These are phyloP conservation scores for Oceanites oceanicus DNA, from an alignment of 2,113 vertebrate species.

Conservation along the genomic window DNA sequence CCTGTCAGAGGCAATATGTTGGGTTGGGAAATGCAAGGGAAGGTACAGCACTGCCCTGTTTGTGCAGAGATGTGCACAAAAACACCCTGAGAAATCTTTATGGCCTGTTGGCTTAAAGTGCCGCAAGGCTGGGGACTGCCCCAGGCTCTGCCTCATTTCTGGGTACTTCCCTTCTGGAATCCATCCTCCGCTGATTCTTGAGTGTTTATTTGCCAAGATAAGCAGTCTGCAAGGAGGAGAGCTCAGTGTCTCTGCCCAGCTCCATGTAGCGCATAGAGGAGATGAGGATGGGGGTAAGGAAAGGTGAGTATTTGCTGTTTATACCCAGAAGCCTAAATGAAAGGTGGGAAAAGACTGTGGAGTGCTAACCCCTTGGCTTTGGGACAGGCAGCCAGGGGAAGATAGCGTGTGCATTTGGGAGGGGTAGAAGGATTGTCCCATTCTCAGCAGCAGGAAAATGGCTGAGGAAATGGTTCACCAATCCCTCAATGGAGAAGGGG, in stretches of 20 bases:
- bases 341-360: neutral
- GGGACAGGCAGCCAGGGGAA: neutral
- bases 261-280: rapidly evolving
- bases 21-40: neutral
- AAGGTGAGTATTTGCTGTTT: neutral
- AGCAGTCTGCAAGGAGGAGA: neutral
- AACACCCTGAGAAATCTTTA: neutral
- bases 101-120: neutral
- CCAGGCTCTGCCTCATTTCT: neutral
- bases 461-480: neutral
- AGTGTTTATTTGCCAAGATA: neutral
- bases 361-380: neutral
- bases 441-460: neutral
- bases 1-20: rapidly evolving
- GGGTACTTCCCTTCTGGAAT: neutral
- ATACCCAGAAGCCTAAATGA: neutral
- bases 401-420: neutral
- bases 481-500: neutral
- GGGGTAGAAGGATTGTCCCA: neutral
- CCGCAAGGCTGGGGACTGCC: neutral
- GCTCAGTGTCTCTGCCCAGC: neutral
- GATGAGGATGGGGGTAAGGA: neutral
- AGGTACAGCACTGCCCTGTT: neutral
- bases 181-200: neutral
- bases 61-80: neutral